Evolutionary conservation across 1,140 invertebrate species (phyloP), one percentile per base, ranked within the genome.

Genomic region (Drosophila triauraria): DNA sequence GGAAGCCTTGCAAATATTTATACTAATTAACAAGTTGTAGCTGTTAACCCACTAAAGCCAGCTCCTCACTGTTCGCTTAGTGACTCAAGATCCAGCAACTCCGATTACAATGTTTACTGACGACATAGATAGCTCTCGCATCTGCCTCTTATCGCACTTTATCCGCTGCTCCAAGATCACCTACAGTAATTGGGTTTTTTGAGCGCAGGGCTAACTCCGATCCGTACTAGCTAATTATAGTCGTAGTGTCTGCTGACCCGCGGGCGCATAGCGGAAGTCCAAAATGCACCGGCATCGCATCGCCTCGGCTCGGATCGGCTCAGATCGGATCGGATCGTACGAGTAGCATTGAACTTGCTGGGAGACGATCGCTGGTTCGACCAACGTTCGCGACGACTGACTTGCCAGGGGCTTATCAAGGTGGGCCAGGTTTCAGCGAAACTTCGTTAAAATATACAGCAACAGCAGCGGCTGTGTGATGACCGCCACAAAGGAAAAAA

Each of bases 321-420:
- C 25, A 59, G 47, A 42, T 61, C 44, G 30, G 43, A 50, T 51
- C 20, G 59, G 44, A 57, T 58, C 56, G 60, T 57, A 70, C 57
- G 23, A 38, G 40, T 27, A 82, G 68, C 85, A 90, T 90, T 90
- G 85, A 90, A 90, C 85, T 90, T 90, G 81, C 53, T 40, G 38
- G 20, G 74, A 77, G 60, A 42, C 70, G 78, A 32, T 65, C 53
- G 54, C 44, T 48, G 30, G 47, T 43, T 60, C 35, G 62, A 20
- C 12, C 20, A 30, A 30, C 65, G 35, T 25, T 42, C 38, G 23
- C 46, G n/a, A 50, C 35, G 59, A 63, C 58, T 43, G 48, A 67
- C 68, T 78, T 46, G 65, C 59, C 72, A 23, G 64, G 51, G 67
- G 62, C 77, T 71, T 77, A 87, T 88, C 84, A 87, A 87, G 84